Conservation (phyloP, 1,140 invertebrate genomes). For the Temnothorax curvispinosus region DNA sequence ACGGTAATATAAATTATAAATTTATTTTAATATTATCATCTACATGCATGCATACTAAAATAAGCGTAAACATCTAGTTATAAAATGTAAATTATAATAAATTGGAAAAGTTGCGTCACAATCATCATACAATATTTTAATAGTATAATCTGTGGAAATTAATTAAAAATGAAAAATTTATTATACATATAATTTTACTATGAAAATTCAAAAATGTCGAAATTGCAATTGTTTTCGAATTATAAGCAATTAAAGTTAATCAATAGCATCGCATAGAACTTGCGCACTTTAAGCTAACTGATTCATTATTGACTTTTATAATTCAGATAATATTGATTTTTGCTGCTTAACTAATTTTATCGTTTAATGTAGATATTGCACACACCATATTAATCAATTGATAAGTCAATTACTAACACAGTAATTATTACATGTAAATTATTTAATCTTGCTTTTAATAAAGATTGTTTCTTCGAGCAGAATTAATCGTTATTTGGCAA, state of each 20-base stretch:
- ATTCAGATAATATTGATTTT: background rate
- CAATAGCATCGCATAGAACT: background rate
- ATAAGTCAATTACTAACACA: background rate
- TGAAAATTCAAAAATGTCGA: background rate
- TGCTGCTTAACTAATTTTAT: background rate
- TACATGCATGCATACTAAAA: too few species aligned
- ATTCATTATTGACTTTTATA: conserved; percentile 2
- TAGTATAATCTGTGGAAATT: background rate
- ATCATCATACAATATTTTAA: background rate
- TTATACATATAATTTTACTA: background rate
- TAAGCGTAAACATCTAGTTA: background rate
- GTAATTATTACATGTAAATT: conserved; percentile 1
- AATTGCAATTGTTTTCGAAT: background rate
- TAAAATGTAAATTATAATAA: background rate
- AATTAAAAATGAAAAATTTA: background rate
- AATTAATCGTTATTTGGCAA: background rate
- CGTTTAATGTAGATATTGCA: background rate
- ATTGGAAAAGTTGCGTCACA: background rate
- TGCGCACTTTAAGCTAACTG: background rate
- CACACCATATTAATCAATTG: background rate
- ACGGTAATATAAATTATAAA: background rate
- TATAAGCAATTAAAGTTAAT: background rate
- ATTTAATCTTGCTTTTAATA: conserved; percentile 13
- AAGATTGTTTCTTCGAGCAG: background rate
- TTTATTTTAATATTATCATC: too few species aligned